Percentiles rank a stretch among this genome's conserved stretches.
Evolutionary conservation across 2,888 invertebrate species (phyloP).

Genomic region (Luperina nickerlii): DNA sequence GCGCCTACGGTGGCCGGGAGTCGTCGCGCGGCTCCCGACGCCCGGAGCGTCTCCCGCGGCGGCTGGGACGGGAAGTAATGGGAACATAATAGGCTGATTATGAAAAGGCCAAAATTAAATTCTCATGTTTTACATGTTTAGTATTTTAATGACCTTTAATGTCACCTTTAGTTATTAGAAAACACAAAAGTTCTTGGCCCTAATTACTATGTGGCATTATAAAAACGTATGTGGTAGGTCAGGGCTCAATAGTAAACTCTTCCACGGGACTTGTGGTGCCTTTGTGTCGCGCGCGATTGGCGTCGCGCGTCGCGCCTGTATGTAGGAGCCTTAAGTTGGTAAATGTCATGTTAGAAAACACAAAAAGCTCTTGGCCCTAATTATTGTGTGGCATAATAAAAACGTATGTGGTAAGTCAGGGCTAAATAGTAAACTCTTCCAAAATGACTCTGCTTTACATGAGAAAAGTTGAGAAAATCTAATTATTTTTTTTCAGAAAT

Average conservation of each 20-base stretch:
- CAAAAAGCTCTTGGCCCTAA: background rate
- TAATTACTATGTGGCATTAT: slow-evolving; percentile 7
- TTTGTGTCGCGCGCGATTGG: too few relatives aligned
- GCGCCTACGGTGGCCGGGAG: too few relatives aligned
- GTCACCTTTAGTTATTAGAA: background rate
- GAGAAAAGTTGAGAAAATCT: background rate
- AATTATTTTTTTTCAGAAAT: background rate
- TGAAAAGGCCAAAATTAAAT: background rate
- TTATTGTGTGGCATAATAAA: slow-evolving; percentile 5
- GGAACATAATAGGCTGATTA: too few relatives aligned
- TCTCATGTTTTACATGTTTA: background rate
- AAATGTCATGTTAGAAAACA: slow-evolving; percentile 1
- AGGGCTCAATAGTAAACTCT: background rate
- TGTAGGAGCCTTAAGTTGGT: background rate
- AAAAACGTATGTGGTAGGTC: slow-evolving; percentile 11
- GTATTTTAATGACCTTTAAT: background rate
- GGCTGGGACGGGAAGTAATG: too few relatives aligned
- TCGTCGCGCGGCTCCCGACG: too few relatives aligned
- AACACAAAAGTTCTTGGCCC: background rate
- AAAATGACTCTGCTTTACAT: background rate
- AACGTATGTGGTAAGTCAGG: slow-evolving; percentile 14
- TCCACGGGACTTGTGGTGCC: background rate
- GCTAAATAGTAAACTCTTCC: background rate
- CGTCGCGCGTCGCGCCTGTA: too few relatives aligned
- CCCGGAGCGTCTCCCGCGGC: too few relatives aligned